Percentiles rank a stretch among this genome's conserved stretches.
phyloP scores from a whole-genome alignment of 2,888 invertebrate species.

The Lycocerus yunnanus region DNA sequence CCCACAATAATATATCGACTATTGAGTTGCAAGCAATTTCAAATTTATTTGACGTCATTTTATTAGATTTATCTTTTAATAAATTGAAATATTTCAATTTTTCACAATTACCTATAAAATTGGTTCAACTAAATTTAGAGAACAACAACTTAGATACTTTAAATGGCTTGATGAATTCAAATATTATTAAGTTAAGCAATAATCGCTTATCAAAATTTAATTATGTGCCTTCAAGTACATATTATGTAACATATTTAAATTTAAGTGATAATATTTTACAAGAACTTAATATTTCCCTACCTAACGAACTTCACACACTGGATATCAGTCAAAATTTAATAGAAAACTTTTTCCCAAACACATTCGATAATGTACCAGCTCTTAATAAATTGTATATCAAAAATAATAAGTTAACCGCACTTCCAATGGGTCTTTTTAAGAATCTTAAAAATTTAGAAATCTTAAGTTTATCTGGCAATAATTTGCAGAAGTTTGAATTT shows the following conservation, averaged over 20 bases:
- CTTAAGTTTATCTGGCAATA: conserved; percentile 12
- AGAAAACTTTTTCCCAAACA: background rate
- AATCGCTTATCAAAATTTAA: background rate
- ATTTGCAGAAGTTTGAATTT: conserved; percentile 7
- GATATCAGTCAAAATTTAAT: conserved; percentile 9
- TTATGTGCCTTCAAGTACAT: background rate
- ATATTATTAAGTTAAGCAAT: background rate
- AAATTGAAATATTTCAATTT: background rate
- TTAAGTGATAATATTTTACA: background rate
- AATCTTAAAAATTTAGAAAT: background rate
- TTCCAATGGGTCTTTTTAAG: conserved; percentile 16
- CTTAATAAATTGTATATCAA: background rate
- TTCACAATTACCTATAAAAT: background rate
- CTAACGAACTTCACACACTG: background rate
- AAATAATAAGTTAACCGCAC: conserved; percentile 4
- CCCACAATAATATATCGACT: conserved; percentile 3
- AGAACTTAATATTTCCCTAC: background rate
- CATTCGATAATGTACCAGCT: background rate
- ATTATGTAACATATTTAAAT: background rate
- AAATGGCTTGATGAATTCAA: background rate
- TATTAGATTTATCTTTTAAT: conserved; percentile 9
- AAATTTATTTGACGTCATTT: background rate
- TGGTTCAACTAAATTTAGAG: background rate
- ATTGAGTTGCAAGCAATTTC: background rate
- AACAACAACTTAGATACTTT: background rate